Percentiles rank a stretch among this genome's conserved stretches.
Evolutionary conservation across 2,888 invertebrate species (phyloP).

Genomic region (Leucoma salicis): DNA sequence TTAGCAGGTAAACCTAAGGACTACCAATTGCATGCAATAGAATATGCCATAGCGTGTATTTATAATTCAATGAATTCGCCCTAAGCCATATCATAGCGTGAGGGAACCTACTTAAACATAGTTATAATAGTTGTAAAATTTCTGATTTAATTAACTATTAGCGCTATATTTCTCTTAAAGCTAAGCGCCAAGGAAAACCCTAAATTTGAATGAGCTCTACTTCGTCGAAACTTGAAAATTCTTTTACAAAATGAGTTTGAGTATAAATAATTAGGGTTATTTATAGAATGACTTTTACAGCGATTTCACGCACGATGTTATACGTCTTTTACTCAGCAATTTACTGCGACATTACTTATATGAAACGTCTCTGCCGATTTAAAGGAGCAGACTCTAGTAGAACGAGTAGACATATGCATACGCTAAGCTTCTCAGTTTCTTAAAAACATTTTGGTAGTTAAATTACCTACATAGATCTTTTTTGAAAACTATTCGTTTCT

Average conservation of each 20-base stretch:
- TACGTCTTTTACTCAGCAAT: neutral
- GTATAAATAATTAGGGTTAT: neutral
- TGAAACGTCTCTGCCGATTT: too few species aligned
- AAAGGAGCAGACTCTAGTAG: too few species aligned
- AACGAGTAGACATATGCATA: too few species aligned
- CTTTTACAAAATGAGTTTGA: neutral
- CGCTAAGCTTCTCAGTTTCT: too few species aligned
- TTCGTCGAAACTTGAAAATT: neutral
- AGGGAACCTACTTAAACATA: conserved; percentile 21
- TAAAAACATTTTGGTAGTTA: too few species aligned
- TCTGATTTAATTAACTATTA: conserved; percentile 37
- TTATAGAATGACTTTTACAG: neutral
- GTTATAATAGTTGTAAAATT: conserved; percentile 33
- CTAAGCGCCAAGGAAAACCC: neutral
- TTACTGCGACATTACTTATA: neutral
- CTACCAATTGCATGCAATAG: conserved; percentile 25
- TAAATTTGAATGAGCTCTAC: neutral
- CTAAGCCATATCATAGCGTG: conserved; percentile 24
- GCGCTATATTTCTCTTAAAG: conserved; percentile 19
- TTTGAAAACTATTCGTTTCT: too few species aligned
- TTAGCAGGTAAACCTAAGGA: conserved; percentile 6
- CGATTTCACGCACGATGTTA: neutral
- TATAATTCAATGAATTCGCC: conserved; percentile 17
- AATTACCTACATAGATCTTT: too few species aligned
- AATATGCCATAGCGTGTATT: conserved; percentile 21